These are phyloP conservation scores for Drosophila formosana DNA, from an alignment of 2,888 invertebrate genomes.

Conservation along the genomic window DNA sequence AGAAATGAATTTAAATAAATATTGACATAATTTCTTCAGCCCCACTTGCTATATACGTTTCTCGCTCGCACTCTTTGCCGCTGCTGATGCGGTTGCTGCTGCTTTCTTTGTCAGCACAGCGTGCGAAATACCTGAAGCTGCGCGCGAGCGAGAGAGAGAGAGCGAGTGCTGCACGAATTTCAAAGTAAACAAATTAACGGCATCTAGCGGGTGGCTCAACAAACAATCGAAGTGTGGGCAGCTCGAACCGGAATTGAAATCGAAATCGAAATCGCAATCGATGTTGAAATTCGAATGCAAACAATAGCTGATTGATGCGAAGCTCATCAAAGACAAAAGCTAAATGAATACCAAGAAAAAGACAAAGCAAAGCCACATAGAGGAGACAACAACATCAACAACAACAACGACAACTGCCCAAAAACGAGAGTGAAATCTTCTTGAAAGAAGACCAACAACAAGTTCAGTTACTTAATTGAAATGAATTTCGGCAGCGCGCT, in stretches of 20 bases:
- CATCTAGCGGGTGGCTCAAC: constrained; percentile 18
- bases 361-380: constrained; percentile 1
- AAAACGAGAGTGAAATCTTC: constrained; percentile 78
- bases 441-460: constrained; percentile 12
- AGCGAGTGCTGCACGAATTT: constrained; percentile 36
- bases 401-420: constrained; percentile 13
- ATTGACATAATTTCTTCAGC: constrained; percentile 74
- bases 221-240: constrained; percentile 2
- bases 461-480: constrained; percentile 70
- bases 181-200: constrained; percentile 67
- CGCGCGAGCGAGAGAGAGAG: not conserved
- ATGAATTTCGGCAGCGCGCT: constrained; percentile 23
- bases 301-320: constrained; percentile 33
- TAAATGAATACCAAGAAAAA: constrained; percentile 7
- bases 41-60: constrained; percentile 32
- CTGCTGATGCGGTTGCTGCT: not conserved
- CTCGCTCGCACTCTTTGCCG: constrained; percentile 21
- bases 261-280: constrained; percentile 16
- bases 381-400: constrained; percentile 15
- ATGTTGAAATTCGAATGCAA: constrained; percentile 34
- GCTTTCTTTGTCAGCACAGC: constrained; percentile 13
- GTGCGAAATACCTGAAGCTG: constrained; percentile 19
- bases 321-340: constrained; percentile 33
- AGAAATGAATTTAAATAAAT: constrained; percentile 80
- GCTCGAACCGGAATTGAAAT: constrained; percentile 18